These are phyloP conservation scores for Oscheius myriophilus DNA, from an alignment of 2,888 invertebrate species.

Conservation along the genomic window DNA sequence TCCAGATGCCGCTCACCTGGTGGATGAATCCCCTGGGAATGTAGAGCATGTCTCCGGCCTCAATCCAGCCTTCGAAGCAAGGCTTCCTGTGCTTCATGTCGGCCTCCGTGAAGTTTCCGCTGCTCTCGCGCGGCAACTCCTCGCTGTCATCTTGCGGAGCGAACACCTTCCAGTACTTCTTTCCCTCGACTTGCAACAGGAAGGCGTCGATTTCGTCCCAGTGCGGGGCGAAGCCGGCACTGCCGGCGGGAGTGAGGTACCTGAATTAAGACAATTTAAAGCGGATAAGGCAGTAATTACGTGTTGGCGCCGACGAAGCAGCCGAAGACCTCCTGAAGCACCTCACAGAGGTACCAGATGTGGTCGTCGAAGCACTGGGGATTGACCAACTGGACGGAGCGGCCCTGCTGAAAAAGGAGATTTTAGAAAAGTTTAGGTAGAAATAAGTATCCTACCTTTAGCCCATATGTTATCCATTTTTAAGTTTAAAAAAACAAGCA, in stretches of 20 bases:
- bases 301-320: slow-evolving; percentile 94
- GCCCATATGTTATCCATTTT: no score
- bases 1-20: slow-evolving; percentile 72
- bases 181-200: slow-evolving; percentile 92
- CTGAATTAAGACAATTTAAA: slow-evolving; percentile 51
- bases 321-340: slow-evolving; percentile 90
- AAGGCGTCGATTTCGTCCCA: slow-evolving; percentile 99
- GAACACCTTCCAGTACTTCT: slow-evolving; percentile 92
- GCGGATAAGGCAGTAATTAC: slow-evolving; percentile 60
- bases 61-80: slow-evolving; percentile 65
- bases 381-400: slow-evolving; percentile 64
- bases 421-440: no score
- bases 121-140: slow-evolving; percentile 80
- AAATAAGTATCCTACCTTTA: no score
- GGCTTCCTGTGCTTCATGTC: slow-evolving; percentile 54
- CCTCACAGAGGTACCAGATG: slow-evolving; percentile 77
- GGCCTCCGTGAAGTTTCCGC: slow-evolving; percentile 73
- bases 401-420: slow-evolving; percentile 35
- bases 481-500: no score
- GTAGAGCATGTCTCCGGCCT: slow-evolving; percentile 82
- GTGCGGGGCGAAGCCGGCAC: slow-evolving; percentile 98
- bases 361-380: slow-evolving; percentile 64
- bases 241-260: slow-evolving; percentile 92
- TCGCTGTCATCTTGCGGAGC: slow-evolving; percentile 78
- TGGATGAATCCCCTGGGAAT: slow-evolving; percentile 81